Evolutionary conservation across 2,888 invertebrate species (phyloP).

Genomic region (Leucania comma): DNA sequence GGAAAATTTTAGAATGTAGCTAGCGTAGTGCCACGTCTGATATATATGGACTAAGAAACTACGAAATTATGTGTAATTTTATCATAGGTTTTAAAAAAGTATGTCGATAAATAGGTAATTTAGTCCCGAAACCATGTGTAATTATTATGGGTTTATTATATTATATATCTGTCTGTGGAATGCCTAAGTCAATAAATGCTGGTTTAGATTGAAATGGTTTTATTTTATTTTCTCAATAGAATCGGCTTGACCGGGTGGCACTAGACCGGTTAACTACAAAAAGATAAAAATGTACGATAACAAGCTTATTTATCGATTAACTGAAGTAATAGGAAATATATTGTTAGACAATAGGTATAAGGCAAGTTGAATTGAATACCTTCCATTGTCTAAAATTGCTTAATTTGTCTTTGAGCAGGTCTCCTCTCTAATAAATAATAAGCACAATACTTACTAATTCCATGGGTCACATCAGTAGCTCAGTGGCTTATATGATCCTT

Average conservation of each 20-base stretch:
- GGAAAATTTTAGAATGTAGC: slow-evolving; percentile 37
- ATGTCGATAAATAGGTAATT: slow-evolving; percentile 44
- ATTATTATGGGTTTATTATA: slow-evolving; percentile 53
- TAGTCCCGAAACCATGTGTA: slow-evolving; percentile 43
- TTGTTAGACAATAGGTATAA: no score
- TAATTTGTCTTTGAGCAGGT: no score
- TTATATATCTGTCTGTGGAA: slow-evolving; percentile 70
- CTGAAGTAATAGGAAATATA: no score
- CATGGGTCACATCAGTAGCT: background rate
- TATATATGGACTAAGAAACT: slow-evolving; percentile 46
- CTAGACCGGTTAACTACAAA: background rate
- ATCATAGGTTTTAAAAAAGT: slow-evolving; percentile 42
- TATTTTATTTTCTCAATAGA: slow-evolving; percentile 1
- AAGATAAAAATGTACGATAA: no score
- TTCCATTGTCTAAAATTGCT: no score
- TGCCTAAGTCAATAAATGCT: slow-evolving; percentile 79
- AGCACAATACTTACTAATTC: background rate
- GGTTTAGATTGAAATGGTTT: slow-evolving; percentile 54
- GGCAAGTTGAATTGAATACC: no score
- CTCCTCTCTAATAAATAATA: no score
- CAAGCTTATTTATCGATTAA: no score
- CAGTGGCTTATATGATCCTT: no score
- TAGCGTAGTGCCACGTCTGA: slow-evolving; percentile 53
- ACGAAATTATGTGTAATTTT: slow-evolving; percentile 40
- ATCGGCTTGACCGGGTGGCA: background rate